Evolutionary conservation across 2,797 vertebrate species (phyloP), one percentile per base, ranked within the genome.

Genomic region (Melanotaenia pygmaea): DNA sequence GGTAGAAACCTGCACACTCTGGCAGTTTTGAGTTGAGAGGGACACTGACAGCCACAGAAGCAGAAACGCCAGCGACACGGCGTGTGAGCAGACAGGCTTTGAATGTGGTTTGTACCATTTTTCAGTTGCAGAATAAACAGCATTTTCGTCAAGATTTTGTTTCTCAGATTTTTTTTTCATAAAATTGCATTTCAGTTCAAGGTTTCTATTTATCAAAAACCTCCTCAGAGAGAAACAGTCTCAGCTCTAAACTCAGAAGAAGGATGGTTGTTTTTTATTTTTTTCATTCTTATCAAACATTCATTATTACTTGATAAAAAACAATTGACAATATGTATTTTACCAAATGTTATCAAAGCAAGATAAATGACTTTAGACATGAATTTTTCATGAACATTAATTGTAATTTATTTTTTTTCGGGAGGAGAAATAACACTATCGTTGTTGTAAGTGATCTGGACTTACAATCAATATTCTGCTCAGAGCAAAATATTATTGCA

Each of bases 1-100:
- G 24, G 37, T 35, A 3, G 67, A 76, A 80, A 80, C 68, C 71
- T 71, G 74, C 63, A 74, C 59, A 59, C 28, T 69, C 57, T 35
- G 70, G 35, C 65, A 63, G 71, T 26, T 76, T 38, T 1, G 28
- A 79, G 60, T 43, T 45, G 12, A 67, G 68, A 62, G 57, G 7
- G 12, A 61, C 7, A 12, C 47, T 26, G 70, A 37, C 2, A 28
- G 64, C 28, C 38, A 57, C n/a, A 82, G 65, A 69, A 45, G 68
- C 59, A 60, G 76, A 74, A 47, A 22, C 5, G 20, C 51, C 38
- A 40, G 32, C 1, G 11, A 38, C 22, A 51, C 32, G 32, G 32
- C 32, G 32, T 30, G 1, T 1, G n/a, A 60, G 12, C 22, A 14
- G 45, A 40, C 51, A 1, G 6, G 58, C 65, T 57, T 1, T n/a